Evolutionary conservation across 2,797 vertebrate species (phyloP).

Genomic region (Huso huso): DNA sequence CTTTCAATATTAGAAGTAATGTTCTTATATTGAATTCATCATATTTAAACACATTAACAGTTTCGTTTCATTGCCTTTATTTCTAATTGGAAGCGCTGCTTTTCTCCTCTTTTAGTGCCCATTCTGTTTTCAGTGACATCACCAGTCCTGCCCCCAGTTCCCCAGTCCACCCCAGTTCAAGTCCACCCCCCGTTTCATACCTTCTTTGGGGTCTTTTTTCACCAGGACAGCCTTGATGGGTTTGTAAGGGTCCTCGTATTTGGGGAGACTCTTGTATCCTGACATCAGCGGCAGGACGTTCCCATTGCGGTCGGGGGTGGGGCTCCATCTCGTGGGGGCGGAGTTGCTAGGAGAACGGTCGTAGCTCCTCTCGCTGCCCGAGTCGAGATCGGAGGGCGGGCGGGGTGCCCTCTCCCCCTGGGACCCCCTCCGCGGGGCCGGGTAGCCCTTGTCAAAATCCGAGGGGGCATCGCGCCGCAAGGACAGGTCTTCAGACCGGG

Average conservation of each 20-base stretch:
- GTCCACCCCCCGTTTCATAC: slow-evolving; percentile 42
- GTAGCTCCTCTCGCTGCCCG: slow-evolving; percentile 65
- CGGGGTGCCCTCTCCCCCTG: not conserved
- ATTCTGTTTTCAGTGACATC: not conserved
- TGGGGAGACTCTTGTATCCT: slow-evolving; percentile 77
- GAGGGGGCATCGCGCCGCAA: slow-evolving; percentile 21
- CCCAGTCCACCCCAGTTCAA: not conserved
- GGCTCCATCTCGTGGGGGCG: slow-evolving; percentile 24
- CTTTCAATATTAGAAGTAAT: no score
- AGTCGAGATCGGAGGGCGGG: slow-evolving; percentile 53
- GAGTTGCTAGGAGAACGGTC: slow-evolving; percentile 30
- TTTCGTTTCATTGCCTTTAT: no score
- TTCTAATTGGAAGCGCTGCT: no score
- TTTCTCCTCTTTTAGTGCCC: not conserved
- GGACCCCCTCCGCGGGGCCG: no score
- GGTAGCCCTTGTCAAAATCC: slow-evolving; percentile 26
- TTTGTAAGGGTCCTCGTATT: slow-evolving; percentile 47
- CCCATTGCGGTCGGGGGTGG: slow-evolving; percentile 42
- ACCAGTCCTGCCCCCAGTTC: not conserved
- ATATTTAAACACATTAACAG: not conserved
- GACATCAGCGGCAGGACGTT: slow-evolving; percentile 67
- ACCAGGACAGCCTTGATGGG: slow-evolving; percentile 74
- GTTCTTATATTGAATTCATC: not conserved
- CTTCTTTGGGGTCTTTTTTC: slow-evolving; percentile 71
- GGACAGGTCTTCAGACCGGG: slow-evolving; percentile 43